phyloP scores from a whole-genome alignment of 2,888 invertebrate genomes.

The Limnephilus rhombicus region DNA sequence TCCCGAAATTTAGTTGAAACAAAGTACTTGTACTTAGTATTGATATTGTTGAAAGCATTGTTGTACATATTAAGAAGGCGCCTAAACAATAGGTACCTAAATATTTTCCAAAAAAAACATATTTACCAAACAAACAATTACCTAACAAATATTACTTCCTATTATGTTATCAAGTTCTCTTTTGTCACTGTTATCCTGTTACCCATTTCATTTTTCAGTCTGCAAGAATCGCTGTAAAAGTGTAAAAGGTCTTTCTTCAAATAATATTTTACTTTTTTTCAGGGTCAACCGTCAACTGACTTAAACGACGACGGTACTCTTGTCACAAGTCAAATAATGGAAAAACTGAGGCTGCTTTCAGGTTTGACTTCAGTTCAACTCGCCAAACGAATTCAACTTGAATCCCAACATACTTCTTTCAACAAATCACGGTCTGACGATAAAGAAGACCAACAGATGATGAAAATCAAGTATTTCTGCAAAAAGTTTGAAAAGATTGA shows the following conservation, averaged over 20 bases:
- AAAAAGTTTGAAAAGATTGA: neutral
- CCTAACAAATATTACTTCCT: no score
- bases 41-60: no score
- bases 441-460: neutral
- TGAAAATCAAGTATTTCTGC: neutral
- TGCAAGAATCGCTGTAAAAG: neutral
- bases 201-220: neutral
- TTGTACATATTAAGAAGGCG: no score
- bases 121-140: no score
- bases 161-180: no score
- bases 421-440: neutral
- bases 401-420: neutral
- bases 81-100: no score
- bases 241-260: no score
- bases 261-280: neutral
- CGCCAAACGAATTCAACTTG: neutral
- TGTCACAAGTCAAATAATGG: neutral
- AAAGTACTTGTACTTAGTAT: no score
- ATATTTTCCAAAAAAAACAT: no score
- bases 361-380: neutral
- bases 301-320: neutral
- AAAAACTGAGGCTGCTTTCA: neutral
- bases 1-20: no score
- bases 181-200: no score
- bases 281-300: neutral